phyloP scores from a whole-genome alignment of 2,113 vertebrate species.

The Sturnira hondurensis region DNA sequence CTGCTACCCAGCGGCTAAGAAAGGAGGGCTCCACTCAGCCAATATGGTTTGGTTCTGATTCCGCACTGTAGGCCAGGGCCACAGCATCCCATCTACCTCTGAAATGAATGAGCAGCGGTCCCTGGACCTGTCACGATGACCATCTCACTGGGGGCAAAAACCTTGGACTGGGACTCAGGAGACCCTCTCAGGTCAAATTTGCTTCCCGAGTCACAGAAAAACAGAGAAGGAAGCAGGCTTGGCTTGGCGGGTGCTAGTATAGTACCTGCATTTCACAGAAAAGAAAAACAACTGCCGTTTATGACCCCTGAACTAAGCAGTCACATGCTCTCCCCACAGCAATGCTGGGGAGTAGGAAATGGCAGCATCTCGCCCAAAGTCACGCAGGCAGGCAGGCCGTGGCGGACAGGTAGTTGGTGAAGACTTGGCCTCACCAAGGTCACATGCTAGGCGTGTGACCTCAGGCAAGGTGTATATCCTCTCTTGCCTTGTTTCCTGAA shows the following conservation, averaged over 20 bases:
- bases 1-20: neutral
- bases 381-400: neutral
- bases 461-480: neutral
- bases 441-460: neutral
- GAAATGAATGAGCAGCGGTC: neutral
- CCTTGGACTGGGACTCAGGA: neutral
- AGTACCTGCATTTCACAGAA: neutral
- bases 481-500: neutral
- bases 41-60: neutral
- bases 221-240: neutral
- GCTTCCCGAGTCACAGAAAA: neutral
- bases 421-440: neutral
- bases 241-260: neutral
- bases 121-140: neutral
- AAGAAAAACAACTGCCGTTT: neutral
- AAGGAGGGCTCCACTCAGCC: neutral
- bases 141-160: neutral
- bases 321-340: neutral
- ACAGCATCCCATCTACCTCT: neutral
- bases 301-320: neutral
- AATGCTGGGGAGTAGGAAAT: neutral
- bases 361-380: neutral
- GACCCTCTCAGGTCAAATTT: neutral
- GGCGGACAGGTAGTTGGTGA: neutral
- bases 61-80: neutral